phyloP scores from a whole-genome alignment of 2,888 invertebrate species.

The Meandrusa payeni region DNA sequence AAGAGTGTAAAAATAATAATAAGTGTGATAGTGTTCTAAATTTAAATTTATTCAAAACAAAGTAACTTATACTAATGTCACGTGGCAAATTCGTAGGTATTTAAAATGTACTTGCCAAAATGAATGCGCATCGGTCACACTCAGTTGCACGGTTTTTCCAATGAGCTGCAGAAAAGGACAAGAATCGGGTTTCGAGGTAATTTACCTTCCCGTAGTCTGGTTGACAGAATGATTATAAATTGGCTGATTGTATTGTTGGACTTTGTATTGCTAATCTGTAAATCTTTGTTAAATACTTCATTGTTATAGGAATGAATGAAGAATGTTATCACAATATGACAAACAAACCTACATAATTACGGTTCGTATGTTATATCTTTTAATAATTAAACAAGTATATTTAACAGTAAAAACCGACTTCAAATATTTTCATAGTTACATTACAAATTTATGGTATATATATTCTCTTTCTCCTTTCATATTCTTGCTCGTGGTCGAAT shows the following conservation, averaged over 20 bases:
- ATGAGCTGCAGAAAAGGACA: constrained; percentile 7
- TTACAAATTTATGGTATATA: too few species aligned
- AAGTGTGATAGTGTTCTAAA: constrained; percentile 1
- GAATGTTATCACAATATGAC: constrained; percentile 1
- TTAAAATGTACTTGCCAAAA: constrained; percentile 2
- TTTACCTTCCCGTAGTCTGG: constrained; percentile 9
- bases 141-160: constrained; percentile 13
- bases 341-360: too few species aligned
- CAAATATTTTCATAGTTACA: too few species aligned
- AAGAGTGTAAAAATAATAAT: neutral
- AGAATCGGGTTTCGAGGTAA: constrained; percentile 9
- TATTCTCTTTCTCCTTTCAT: too few species aligned
- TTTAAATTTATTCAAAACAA: constrained; percentile 2
- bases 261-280: neutral
- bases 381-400: too few species aligned
- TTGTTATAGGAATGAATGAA: neutral
- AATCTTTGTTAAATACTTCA: constrained; percentile 1
- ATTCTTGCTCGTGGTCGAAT: too few species aligned
- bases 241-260: constrained; percentile 12
- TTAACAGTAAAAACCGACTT: too few species aligned
- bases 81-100: neutral
- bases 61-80: constrained; percentile 3
- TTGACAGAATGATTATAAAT: constrained; percentile 10
- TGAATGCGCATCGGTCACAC: neutral
- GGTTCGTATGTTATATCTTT: too few species aligned